Conservation (phyloP, 1,140 invertebrate genomes). For the Atopsyche davidsoni region DNA sequence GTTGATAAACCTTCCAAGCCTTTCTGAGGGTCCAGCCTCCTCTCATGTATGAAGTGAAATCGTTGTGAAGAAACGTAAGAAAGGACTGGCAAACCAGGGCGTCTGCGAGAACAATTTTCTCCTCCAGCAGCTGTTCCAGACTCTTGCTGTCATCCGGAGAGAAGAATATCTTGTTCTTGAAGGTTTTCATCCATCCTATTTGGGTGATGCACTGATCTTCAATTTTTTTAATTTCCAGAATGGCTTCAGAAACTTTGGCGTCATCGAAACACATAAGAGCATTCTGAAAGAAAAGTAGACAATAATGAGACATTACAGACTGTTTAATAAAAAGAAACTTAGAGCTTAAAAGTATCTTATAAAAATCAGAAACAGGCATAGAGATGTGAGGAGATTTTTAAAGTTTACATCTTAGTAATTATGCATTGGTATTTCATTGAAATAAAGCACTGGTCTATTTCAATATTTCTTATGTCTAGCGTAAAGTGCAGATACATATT, state of each 20-base stretch:
- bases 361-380: too few species aligned
- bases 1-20: conserved; percentile 70
- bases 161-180: conserved; percentile 50
- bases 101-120: conserved; percentile 64
- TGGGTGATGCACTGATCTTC: conserved; percentile 56
- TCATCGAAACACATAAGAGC: conserved; percentile 70
- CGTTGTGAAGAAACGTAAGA: conserved; percentile 59
- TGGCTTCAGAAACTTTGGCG: conserved; percentile 55
- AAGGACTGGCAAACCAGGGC: conserved; percentile 53
- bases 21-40: conserved; percentile 66
- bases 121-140: conserved; percentile 50
- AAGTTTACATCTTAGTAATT: too few species aligned
- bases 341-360: too few species aligned
- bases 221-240: conserved; percentile 55
- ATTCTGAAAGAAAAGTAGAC: conserved; percentile 55
- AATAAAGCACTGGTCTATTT: too few species aligned
- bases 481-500: too few species aligned
- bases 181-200: conserved; percentile 53
- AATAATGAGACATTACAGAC: too few species aligned
- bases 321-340: too few species aligned
- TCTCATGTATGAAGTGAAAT: conserved; percentile 62
- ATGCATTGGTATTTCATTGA: too few species aligned
- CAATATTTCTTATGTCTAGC: too few species aligned
- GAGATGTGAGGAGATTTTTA: too few species aligned
- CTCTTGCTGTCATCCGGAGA: conserved; percentile 31